A percentile compares a stretch with the other conserved stretches of the same genome.
phyloP scores from a whole-genome alignment of 1,140 invertebrate genomes.

The Anastrepha ludens region DNA sequence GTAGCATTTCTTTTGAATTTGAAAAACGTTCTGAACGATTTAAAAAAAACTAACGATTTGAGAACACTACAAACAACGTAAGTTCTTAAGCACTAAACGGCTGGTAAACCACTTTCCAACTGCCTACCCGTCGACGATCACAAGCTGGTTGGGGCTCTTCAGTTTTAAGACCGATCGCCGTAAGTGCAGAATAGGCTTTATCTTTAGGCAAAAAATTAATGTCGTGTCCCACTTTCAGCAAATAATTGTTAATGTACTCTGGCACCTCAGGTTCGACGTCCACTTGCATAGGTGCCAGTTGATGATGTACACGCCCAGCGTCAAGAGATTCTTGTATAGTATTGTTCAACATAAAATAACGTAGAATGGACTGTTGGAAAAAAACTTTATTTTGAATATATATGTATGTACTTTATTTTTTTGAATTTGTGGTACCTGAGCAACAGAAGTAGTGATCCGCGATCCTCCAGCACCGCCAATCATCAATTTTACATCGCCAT shows the following conservation, averaged over 20 bases:
- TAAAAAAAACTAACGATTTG: too few relatives aligned
- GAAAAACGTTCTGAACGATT: too few relatives aligned
- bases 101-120: constrained; percentile 62
- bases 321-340: constrained; percentile 89
- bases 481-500: constrained; percentile 85
- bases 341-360: constrained; percentile 84
- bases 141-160: constrained; percentile 70
- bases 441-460: constrained; percentile 91
- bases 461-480: constrained; percentile 95
- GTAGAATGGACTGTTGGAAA: constrained; percentile 79
- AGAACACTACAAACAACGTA: too few relatives aligned
- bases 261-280: constrained; percentile 70
- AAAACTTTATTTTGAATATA: background rate
- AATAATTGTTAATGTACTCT: constrained; percentile 66
- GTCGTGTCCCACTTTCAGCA: constrained; percentile 73
- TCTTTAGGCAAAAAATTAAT: constrained; percentile 72
- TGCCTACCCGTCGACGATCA: constrained; percentile 75
- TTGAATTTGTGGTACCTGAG: constrained; percentile 69
- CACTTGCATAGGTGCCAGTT: constrained; percentile 89
- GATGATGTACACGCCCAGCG: constrained; percentile 91
- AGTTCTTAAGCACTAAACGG: background rate
- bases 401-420: background rate
- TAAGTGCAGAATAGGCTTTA: constrained; percentile 76
- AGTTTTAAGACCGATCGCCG: constrained; percentile 73
- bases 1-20: too few relatives aligned